These are phyloP conservation scores for Lampris incognitus DNA, from an alignment of 2,113 vertebrate genomes.

Conservation along the genomic window DNA sequence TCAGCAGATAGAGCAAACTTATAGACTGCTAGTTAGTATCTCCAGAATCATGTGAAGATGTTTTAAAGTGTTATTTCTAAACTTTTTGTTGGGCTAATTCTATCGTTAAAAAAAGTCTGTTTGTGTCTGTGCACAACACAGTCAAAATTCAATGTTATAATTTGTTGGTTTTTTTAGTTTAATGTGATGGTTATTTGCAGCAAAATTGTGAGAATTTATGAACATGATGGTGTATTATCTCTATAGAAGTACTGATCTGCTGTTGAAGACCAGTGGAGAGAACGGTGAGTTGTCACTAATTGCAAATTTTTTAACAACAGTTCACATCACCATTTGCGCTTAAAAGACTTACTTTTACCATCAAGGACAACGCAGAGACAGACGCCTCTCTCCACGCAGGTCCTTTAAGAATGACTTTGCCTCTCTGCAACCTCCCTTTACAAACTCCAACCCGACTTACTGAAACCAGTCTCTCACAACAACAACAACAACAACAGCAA, in stretches of 20 bases:
- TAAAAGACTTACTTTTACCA: conserved; percentile 35
- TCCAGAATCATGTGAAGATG: too few species aligned
- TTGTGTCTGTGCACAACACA: too few species aligned
- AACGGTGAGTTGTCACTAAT: not conserved
- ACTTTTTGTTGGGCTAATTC: too few species aligned
- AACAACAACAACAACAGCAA: not conserved
- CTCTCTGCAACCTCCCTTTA: not conserved
- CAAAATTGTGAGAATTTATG: too few species aligned
- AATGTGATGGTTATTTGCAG: too few species aligned
- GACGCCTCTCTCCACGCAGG: not conserved
- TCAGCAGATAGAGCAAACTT: too few species aligned
- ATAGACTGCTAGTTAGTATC: too few species aligned
- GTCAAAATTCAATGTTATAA: too few species aligned
- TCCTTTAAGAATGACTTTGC: not conserved
- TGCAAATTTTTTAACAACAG: not conserved
- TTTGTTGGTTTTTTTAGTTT: too few species aligned
- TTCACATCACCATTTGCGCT: conserved; percentile 22
- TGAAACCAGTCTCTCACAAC: not conserved
- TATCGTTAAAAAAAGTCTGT: too few species aligned
- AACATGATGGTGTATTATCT: too few species aligned
- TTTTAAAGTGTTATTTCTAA: too few species aligned
- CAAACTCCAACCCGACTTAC: conserved; percentile 22
- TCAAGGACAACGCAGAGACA: conserved; percentile 15
- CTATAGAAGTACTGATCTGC: not conserved
- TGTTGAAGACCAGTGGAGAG: not conserved